A percentile compares a stretch with the other conserved stretches of the same genome.
Evolutionary conservation across 2,113 vertebrate species (phyloP).

Genomic region (Hyla sarda): DNA sequence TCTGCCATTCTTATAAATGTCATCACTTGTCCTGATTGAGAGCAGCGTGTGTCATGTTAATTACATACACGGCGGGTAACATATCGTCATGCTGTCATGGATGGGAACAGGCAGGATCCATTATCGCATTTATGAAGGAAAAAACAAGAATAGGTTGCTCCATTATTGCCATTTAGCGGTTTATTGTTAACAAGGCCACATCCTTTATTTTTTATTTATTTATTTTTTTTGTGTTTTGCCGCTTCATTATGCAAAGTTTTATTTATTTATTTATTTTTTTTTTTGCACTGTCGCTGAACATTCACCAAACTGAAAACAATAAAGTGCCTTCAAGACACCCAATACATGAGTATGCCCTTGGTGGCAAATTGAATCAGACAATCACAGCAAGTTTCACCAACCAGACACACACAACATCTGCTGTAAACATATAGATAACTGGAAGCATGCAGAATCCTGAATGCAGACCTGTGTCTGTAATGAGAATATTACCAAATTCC

Average conservation of each 20-base stretch:
- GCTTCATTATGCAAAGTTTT: background rate
- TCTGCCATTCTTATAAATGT: background rate
- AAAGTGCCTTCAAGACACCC: no score
- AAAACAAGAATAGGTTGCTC: background rate
- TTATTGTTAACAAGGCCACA: background rate
- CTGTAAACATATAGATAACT: background rate
- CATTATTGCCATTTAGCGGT: background rate
- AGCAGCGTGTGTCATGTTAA: background rate
- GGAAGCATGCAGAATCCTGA: background rate
- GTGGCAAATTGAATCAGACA: no score
- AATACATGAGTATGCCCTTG: no score
- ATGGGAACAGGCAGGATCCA: background rate
- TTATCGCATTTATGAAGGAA: background rate
- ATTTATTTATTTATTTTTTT: no score
- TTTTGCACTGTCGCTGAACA: no score
- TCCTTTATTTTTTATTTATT: no score
- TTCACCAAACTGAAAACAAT: no score
- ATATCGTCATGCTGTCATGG: background rate
- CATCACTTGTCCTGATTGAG: background rate
- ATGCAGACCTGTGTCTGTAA: background rate
- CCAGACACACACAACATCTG: no score
- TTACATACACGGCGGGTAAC: background rate
- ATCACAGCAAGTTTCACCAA: no score
- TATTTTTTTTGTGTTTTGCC: no score
- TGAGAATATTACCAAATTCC: background rate